Percentiles rank a stretch among this genome's conserved stretches.
phyloP scores from a whole-genome alignment of 2,888 invertebrate genomes.

The Athalia circularis region DNA sequence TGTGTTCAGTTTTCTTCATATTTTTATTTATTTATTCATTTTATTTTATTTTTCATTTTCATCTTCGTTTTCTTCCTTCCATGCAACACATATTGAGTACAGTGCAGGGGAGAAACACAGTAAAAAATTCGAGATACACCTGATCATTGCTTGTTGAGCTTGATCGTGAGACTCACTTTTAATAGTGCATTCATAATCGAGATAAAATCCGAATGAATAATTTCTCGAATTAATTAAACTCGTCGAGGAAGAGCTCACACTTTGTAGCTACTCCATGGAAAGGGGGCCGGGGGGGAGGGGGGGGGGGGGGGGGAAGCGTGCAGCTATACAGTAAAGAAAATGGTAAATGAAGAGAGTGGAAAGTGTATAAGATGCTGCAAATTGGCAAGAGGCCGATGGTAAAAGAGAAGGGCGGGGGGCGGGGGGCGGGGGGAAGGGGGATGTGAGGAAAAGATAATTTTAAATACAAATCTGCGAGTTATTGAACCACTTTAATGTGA shows the following conservation, averaged over 20 bases:
- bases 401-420: not conserved
- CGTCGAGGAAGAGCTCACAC: slow-evolving; percentile 9
- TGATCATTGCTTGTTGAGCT: not conserved
- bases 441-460: slow-evolving; percentile 56
- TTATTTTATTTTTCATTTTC: not conserved
- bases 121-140: not conserved
- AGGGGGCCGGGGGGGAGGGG: too few species aligned
- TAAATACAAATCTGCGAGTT: slow-evolving; percentile 69
- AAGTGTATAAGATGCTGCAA: not conserved
- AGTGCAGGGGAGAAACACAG: too few species aligned
- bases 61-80: too few species aligned
- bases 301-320: not conserved
- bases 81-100: too few species aligned
- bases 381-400: not conserved
- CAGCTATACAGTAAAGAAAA: not conserved
- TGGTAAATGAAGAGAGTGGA: not conserved
- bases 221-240: slow-evolving; percentile 46
- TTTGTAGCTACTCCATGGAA: slow-evolving; percentile 16
- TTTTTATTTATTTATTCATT: not conserved
- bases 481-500: slow-evolving; percentile 67
- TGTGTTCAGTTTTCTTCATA: not conserved
- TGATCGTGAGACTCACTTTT: not conserved
- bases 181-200: slow-evolving; percentile 33
- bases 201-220: slow-evolving; percentile 47
- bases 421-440: not conserved